Percentiles rank a stretch among this genome's conserved stretches.
These are phyloP conservation scores for Nephila pilipes DNA, from an alignment of 1,140 invertebrate genomes.

Conservation along the genomic window DNA sequence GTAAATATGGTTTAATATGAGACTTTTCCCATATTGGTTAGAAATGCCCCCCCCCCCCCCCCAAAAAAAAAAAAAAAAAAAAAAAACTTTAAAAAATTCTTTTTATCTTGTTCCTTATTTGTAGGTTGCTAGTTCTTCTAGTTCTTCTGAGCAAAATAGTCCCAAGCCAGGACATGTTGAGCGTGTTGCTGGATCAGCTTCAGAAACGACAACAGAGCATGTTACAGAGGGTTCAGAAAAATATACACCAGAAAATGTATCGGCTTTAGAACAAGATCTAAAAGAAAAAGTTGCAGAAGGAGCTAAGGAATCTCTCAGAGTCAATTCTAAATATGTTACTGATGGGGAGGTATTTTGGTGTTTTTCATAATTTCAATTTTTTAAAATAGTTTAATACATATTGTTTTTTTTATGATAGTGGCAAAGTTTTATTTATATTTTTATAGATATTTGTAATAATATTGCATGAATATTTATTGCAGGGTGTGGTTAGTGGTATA, in stretches of 20 bases:
- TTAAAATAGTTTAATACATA: background rate
- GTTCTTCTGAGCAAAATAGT: conserved; percentile 65
- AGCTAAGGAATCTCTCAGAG: conserved; percentile 87
- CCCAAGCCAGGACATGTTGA: conserved; percentile 86
- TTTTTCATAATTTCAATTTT: background rate
- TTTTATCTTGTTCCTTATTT: background rate
- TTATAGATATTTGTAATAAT: background rate
- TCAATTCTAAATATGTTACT: conserved; percentile 96
- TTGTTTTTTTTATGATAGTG: background rate
- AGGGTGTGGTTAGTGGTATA: conserved; percentile 97
- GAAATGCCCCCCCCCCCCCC: too few relatives aligned
- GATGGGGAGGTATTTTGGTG: conserved; percentile 85
- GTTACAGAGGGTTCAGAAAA: background rate
- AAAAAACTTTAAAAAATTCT: background rate
- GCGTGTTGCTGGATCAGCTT: conserved; percentile 81
- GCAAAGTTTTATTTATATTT: background rate
- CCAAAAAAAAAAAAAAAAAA: too few relatives aligned
- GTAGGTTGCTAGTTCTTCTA: background rate
- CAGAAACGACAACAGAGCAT: background rate
- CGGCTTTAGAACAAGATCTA: conserved; percentile 23
- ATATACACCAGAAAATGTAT: background rate
- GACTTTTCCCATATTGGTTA: too few relatives aligned
- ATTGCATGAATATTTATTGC: background rate
- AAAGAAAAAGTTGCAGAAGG: conserved; percentile 35
- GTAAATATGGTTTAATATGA: too few relatives aligned